A percentile compares a stretch with the other conserved stretches of the same genome.
Conservation (phyloP, 2,113 vertebrate species). For the Vidua chalybeata region DNA sequence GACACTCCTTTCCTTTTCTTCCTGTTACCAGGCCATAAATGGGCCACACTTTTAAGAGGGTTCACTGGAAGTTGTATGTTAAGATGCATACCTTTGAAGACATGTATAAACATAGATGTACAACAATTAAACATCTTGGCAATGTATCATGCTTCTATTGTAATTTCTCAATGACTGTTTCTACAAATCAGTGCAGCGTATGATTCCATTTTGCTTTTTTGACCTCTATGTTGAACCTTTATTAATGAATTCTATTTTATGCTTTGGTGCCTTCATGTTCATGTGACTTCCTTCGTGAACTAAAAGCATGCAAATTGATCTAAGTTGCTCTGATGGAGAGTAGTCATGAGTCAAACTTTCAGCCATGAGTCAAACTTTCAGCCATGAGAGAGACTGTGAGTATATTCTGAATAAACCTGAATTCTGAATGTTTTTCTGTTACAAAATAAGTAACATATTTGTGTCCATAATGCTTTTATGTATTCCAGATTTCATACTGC, state of each 20-base stretch:
- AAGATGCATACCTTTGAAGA: background rate
- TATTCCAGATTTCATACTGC: background rate
- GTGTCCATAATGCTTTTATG: background rate
- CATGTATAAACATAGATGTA: background rate
- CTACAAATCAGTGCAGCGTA: background rate
- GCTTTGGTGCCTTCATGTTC: background rate
- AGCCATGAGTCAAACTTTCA: background rate
- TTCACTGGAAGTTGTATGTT: background rate
- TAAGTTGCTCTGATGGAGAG: background rate
- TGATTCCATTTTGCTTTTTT: background rate
- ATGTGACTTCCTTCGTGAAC: background rate
- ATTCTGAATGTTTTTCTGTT: background rate
- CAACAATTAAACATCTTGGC: background rate
- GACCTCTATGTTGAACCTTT: background rate
- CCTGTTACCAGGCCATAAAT: background rate
- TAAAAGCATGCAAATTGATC: background rate
- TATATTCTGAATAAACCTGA: background rate
- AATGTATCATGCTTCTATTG: background rate
- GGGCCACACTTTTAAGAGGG: background rate
- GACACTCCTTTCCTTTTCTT: background rate
- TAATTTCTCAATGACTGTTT: background rate
- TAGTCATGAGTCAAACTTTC: background rate
- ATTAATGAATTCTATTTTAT: background rate
- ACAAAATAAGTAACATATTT: background rate
- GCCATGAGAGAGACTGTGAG: background rate